A percentile compares a stretch with the other conserved stretches of the same genome.
Conservation (phyloP, 1,140 invertebrate species). For the Ptiloglossa arizonensis region DNA sequence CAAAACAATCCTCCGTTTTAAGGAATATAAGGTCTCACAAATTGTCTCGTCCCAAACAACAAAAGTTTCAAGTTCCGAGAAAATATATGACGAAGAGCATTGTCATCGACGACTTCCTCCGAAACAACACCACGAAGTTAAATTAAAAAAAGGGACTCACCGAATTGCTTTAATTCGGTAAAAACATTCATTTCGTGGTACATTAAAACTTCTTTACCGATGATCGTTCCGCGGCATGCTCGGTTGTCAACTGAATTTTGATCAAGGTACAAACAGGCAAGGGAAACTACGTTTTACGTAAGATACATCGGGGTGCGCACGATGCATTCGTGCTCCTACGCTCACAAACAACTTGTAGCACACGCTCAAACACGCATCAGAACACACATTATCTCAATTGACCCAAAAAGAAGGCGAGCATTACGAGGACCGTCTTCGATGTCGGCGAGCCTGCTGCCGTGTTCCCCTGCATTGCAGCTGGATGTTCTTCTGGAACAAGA, state of each 20-base stretch:
- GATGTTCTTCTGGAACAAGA: constrained; percentile 88
- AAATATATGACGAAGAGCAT: no score
- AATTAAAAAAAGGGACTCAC: background rate
- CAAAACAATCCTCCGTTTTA: no score
- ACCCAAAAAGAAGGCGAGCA: constrained; percentile 77
- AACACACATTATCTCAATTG: constrained; percentile 80
- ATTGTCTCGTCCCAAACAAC: no score
- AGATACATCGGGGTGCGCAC: constrained; percentile 3
- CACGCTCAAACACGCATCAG: constrained; percentile 30
- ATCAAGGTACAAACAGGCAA: constrained; percentile 27
- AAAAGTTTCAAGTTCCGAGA: no score
- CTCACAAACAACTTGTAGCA: constrained; percentile 3
- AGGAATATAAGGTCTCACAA: no score
- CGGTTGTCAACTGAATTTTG: constrained; percentile 19
- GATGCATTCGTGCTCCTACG: background rate
- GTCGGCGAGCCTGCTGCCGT: constrained; percentile 78
- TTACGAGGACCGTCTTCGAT: constrained; percentile 77
- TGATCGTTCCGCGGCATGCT: constrained; percentile 13
- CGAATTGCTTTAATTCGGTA: background rate
- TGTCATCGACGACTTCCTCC: background rate
- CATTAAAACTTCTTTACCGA: constrained; percentile 26
- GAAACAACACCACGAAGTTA: background rate
- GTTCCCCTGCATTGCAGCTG: constrained; percentile 91
- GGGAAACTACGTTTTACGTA: constrained; percentile 17
- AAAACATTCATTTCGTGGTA: background rate